Conservation (phyloP, 2,888 invertebrate genomes). For the Atethmia centrago region DNA sequence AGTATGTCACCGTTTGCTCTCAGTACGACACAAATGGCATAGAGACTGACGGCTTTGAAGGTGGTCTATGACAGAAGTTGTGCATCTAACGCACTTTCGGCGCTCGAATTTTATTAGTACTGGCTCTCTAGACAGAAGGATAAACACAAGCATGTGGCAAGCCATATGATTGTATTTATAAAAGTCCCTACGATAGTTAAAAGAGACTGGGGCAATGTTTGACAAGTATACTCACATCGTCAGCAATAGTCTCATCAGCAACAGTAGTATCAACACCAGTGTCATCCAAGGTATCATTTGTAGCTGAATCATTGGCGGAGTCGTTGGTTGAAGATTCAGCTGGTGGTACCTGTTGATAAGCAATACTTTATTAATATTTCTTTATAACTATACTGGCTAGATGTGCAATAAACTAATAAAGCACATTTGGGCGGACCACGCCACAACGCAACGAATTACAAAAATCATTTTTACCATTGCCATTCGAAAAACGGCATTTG, state of each 20-base stretch:
- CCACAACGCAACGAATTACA: background rate
- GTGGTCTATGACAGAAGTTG: too few species aligned
- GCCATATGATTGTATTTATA: background rate
- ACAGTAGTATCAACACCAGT: slow-evolving; percentile 77
- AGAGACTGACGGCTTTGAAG: too few species aligned
- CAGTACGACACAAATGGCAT: background rate
- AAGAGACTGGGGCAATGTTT: background rate
- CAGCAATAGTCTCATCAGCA: slow-evolving; percentile 78
- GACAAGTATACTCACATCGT: slow-evolving; percentile 75
- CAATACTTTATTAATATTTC: background rate
- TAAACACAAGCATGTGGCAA: too few species aligned
- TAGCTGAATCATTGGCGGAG: slow-evolving; percentile 72
- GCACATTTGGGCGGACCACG: background rate
- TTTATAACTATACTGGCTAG: background rate
- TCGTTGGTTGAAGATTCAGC: slow-evolving; percentile 71
- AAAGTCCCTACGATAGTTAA: background rate
- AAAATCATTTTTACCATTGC: too few species aligned
- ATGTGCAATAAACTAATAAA: too few species aligned
- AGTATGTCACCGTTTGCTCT: background rate
- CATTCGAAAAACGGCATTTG: too few species aligned
- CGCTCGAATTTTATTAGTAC: too few species aligned
- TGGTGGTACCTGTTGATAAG: slow-evolving; percentile 52
- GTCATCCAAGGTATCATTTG: slow-evolving; percentile 78
- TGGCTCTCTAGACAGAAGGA: too few species aligned
- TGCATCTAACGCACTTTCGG: too few species aligned